Percentiles rank a stretch among this genome's conserved stretches.
phyloP scores from a whole-genome alignment of 2,113 vertebrate genomes.

The Sphaerodactylus townsendi region DNA sequence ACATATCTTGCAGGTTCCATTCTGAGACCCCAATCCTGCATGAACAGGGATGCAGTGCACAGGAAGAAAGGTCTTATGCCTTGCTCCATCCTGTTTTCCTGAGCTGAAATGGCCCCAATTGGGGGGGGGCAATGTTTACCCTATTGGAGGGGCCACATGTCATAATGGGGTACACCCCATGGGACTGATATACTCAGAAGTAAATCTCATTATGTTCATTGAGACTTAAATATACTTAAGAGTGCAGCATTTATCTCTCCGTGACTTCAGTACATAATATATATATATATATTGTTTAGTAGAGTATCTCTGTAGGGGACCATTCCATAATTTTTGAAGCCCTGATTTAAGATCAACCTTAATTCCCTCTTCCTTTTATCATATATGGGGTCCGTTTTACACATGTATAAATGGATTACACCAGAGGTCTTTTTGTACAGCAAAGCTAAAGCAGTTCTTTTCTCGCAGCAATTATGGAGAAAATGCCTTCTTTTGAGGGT shows the following conservation, averaged over 20 bases:
- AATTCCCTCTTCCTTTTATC: background rate
- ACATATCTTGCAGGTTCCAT: no score
- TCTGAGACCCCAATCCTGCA: no score
- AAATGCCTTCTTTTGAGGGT: background rate
- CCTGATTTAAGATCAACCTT: background rate
- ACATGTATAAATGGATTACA: constrained; percentile 1
- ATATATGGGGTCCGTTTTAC: background rate
- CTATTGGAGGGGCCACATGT: no score
- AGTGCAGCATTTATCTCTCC: background rate
- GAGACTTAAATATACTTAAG: no score
- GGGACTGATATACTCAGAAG: no score
- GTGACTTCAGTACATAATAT: background rate
- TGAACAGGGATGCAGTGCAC: no score
- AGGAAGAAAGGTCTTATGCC: no score
- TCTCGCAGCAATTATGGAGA: background rate
- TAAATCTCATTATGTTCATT: no score
- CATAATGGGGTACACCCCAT: no score
- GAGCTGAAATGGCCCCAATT: no score
- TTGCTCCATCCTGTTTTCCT: no score
- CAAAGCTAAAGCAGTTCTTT: background rate
- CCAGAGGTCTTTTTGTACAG: background rate
- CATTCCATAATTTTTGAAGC: background rate
- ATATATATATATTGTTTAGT: background rate
- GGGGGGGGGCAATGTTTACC: no score
- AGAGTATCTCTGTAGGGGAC: background rate